Percentiles rank a stretch among this genome's conserved stretches.
Conservation (phyloP, 2,113 vertebrate species). For the Taurulus bubalis region DNA sequence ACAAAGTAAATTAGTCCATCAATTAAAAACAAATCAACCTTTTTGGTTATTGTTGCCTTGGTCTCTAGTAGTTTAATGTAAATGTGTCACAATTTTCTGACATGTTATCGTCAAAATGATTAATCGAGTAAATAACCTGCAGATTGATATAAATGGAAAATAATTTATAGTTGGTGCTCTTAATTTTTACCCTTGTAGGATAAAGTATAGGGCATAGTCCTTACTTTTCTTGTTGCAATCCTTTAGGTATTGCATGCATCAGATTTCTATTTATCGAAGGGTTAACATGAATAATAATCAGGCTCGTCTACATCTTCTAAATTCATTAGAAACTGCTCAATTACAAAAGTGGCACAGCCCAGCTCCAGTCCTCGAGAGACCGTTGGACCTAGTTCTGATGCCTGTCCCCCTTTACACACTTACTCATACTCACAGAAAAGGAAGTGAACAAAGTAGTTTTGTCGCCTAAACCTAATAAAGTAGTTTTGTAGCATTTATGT, state of each 20-base stretch:
- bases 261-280: background rate
- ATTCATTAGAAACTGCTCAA: constrained; percentile 55
- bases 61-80: background rate
- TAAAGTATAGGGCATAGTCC: background rate
- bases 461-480: background rate
- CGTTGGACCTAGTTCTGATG: constrained; percentile 50
- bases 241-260: background rate
- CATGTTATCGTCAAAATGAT: background rate
- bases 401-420: constrained; percentile 48
- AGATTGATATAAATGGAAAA: background rate
- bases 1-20: background rate
- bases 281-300: constrained; percentile 54
- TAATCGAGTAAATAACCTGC: background rate
- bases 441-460: background rate
- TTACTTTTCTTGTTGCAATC: constrained; percentile 5
- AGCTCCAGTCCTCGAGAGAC: constrained; percentile 42
- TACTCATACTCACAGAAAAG: background rate
- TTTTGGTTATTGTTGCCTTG: background rate
- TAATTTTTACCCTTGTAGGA: background rate
- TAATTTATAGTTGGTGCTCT: background rate
- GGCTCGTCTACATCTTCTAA: constrained; percentile 37
- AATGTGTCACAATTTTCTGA: background rate
- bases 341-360: constrained; percentile 66
- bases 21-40: background rate
- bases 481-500: background rate